Evolutionary conservation across 2,797 vertebrate genomes (phyloP).

Genomic region (Picus viridis): DNA sequence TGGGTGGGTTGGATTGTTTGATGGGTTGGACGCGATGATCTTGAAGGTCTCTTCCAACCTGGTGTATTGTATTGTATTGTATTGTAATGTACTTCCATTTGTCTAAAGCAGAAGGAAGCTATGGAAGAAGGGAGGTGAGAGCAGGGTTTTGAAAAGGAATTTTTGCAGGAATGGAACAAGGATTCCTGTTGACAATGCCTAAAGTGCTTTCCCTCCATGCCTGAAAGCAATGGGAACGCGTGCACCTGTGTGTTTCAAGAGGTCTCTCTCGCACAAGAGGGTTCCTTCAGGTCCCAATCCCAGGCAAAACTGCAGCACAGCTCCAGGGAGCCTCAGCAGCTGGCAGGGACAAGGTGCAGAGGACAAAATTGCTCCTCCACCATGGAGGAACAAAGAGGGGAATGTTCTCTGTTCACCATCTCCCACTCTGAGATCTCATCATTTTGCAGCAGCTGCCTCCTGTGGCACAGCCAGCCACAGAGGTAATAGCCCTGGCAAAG

Average conservation of each 20-base stretch:
- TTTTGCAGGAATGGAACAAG: neutral
- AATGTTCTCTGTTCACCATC: neutral
- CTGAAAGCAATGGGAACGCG: fast-evolving
- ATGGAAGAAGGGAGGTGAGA: neutral
- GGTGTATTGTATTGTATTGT: too few relatives aligned
- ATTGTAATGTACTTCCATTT: neutral
- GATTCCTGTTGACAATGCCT: neutral
- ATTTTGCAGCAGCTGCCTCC: neutral
- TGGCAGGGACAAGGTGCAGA: too few relatives aligned
- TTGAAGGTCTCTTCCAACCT: too few relatives aligned
- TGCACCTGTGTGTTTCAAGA: neutral
- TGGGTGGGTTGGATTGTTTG: too few relatives aligned
- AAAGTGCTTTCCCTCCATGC: neutral
- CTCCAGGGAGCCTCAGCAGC: neutral
- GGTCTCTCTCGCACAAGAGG: neutral
- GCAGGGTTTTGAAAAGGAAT: neutral
- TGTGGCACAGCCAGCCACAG: neutral
- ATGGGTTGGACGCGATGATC: too few relatives aligned
- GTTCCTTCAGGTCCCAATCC: neutral
- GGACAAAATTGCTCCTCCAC: neutral
- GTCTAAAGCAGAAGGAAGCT: neutral
- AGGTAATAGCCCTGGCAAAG: neutral
- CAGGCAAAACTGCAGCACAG: neutral
- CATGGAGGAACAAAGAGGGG: neutral
- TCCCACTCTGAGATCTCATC: neutral